Evolutionary conservation across 2,888 invertebrate genomes (phyloP).

Genomic region (Diaphora mendica): DNA sequence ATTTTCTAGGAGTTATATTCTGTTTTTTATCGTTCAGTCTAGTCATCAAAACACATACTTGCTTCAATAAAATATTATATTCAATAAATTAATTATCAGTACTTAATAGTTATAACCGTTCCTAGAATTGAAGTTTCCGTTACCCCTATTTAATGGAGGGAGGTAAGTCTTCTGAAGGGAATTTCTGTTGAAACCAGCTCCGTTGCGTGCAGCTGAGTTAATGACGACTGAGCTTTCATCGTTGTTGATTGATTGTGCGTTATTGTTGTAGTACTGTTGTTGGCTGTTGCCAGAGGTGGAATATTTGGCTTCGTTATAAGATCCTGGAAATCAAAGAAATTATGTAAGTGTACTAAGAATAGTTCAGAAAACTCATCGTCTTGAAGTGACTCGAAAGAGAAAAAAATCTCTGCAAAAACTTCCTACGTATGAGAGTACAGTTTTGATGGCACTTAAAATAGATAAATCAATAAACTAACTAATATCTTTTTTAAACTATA

Average conservation of each 20-base stretch:
- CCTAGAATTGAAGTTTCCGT: constrained; percentile 13
- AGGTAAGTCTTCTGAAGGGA: constrained; percentile 62
- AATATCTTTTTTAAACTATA: too few relatives aligned
- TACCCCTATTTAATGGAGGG: constrained; percentile 51
- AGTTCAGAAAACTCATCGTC: not conserved
- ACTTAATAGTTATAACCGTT: constrained; percentile 19
- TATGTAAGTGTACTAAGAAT: not conserved
- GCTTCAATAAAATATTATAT: constrained; percentile 12
- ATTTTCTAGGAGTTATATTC: not conserved
- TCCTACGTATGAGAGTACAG: not conserved
- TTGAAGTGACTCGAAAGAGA: not conserved
- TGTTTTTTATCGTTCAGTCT: not conserved
- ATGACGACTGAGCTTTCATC: constrained; percentile 53
- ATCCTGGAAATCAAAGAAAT: not conserved
- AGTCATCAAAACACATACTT: not conserved
- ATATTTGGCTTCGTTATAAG: constrained; percentile 74
- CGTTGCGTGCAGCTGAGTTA: constrained; percentile 63
- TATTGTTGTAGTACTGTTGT: constrained; percentile 39
- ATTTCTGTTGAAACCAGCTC: constrained; percentile 49
- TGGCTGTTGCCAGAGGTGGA: constrained; percentile 26
- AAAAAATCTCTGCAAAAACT: not conserved
- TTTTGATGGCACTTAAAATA: not conserved
- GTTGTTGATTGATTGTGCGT: constrained; percentile 38
- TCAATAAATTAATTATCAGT: constrained; percentile 2
- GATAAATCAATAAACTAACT: too few relatives aligned